Evolutionary conservation across 37 sponge, comb jelly and placozoan genomes (phyloP).

Genomic region (Beroe forskalii): DNA sequence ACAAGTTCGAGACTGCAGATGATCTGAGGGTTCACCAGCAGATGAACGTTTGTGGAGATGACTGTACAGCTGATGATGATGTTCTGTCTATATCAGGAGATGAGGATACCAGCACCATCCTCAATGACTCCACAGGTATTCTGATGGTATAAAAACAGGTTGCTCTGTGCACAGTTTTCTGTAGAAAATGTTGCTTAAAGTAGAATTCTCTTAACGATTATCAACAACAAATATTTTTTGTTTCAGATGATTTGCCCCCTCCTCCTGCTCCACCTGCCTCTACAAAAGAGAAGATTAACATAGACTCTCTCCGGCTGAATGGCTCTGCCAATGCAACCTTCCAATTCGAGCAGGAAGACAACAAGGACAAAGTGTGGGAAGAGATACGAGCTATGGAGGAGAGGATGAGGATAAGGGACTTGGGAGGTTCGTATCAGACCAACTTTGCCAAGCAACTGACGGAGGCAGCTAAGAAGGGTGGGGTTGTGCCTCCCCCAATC

Average conservation of each 20-base stretch:
- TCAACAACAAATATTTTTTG: no score
- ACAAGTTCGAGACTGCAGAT: constrained; percentile 58
- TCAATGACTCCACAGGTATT: no score
- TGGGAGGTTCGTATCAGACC: neutral
- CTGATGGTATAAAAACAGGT: no score
- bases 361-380: constrained; percentile 63
- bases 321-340: constrained; percentile 12
- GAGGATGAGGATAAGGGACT: constrained; percentile 9
- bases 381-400: constrained; percentile 29
- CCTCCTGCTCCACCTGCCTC: neutral
- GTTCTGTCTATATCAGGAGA: constrained; percentile 56
- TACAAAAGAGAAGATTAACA: constrained; percentile 26
- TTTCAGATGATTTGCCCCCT: no score
- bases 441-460: neutral
- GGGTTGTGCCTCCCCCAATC: neutral
- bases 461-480: neutral
- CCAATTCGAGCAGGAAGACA: constrained; percentile 47
- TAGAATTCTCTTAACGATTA: no score
- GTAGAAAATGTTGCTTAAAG: no score
- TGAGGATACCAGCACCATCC: constrained; percentile 19
- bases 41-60: neutral
- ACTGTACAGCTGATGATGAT: constrained; percentile 11
- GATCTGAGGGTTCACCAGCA: constrained; percentile 8
- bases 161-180: no score
- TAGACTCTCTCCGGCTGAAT: neutral